Evolutionary conservation across 2,113 vertebrate genomes (phyloP).

Genomic region (Lophura nycthemera): DNA sequence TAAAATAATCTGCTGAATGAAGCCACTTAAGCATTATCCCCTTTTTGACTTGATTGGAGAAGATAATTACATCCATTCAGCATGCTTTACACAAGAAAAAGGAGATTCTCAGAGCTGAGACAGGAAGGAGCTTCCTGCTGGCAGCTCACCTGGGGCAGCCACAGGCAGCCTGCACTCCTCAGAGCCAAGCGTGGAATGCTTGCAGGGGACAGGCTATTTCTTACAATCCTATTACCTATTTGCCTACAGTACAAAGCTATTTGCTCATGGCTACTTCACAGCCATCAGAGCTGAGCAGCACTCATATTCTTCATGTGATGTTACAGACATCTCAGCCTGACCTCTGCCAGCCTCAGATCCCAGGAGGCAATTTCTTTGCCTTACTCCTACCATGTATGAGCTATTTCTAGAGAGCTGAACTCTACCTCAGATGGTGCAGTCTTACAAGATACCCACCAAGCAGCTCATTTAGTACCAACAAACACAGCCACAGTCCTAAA

Average conservation of each 20-base stretch:
- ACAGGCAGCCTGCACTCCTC: not conserved
- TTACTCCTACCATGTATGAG: not conserved
- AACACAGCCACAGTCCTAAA: not conserved
- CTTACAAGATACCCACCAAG: not conserved
- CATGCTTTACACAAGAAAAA: not conserved
- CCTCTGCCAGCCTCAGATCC: not conserved
- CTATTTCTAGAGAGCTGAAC: not conserved
- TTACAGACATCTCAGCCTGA: not conserved
- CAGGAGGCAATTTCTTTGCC: not conserved
- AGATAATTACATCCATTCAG: not conserved
- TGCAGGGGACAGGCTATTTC: not conserved
- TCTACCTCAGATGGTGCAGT: not conserved
- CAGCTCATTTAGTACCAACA: not conserved
- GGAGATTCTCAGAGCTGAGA: not conserved
- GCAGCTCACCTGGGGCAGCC: not conserved
- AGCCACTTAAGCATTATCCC: slow-evolving; percentile 2
- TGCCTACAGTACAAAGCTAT: not conserved
- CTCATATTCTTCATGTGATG: not conserved
- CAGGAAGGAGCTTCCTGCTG: slow-evolving; percentile 30
- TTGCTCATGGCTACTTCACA: not conserved
- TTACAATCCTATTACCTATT: not conserved
- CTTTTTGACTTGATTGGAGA: slow-evolving; percentile 42
- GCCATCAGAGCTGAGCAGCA: not conserved
- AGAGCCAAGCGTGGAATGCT: slow-evolving; percentile 3
- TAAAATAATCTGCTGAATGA: not conserved